Conservation (phyloP, 2,113 vertebrate genomes). For the Dromas ardeola region DNA sequence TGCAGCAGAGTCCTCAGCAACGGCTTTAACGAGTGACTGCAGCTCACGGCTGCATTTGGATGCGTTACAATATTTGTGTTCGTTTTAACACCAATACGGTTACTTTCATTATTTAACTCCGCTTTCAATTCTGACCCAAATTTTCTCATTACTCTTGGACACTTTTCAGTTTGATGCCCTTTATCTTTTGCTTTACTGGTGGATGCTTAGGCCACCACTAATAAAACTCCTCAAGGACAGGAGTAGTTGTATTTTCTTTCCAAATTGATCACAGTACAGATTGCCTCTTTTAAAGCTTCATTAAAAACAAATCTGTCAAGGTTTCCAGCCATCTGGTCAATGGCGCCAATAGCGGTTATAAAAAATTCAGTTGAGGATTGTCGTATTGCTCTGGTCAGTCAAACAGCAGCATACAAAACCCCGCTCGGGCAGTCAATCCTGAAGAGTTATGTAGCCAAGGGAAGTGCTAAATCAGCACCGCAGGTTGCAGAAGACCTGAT, state of each 20-base stretch:
- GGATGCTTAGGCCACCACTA: background rate
- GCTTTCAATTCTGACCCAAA: background rate
- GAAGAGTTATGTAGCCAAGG: background rate
- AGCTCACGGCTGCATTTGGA: background rate
- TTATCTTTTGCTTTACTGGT: background rate
- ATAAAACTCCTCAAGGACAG: slow-evolving; percentile 36
- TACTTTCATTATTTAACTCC: background rate
- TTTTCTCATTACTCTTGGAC: background rate
- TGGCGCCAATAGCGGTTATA: background rate
- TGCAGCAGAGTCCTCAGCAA: background rate
- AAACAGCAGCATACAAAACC: background rate
- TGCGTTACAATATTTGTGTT: background rate
- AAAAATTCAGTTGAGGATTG: background rate
- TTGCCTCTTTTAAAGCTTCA: slow-evolving; percentile 47
- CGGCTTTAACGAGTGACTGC: background rate
- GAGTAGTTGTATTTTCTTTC: background rate
- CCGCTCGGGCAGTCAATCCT: background rate
- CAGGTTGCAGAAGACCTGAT: background rate
- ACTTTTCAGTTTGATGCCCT: slow-evolving; percentile 7
- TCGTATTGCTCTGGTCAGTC: background rate
- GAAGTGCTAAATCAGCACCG: background rate
- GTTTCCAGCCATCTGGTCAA: slow-evolving; percentile 51
- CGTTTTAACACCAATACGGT: background rate
- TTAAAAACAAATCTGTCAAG: slow-evolving; percentile 62
- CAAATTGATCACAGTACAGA: slow-evolving; percentile 33